Evolutionary conservation across 2,888 invertebrate species (phyloP).

Genomic region (Poecilus cupreus): DNA sequence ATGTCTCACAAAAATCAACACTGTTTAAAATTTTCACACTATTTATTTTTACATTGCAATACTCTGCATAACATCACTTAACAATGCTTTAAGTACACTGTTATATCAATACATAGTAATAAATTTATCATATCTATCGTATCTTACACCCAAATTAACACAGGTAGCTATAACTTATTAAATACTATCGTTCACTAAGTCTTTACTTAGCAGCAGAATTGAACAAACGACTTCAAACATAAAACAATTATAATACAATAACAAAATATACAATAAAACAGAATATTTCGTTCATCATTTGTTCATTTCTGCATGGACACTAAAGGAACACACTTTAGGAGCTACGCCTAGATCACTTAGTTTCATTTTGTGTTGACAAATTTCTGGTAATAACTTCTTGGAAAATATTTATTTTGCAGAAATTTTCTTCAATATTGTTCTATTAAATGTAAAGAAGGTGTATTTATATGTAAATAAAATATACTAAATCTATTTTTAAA

Average conservation of each 20-base stretch:
- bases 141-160: conserved; percentile 45
- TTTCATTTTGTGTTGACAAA: conserved; percentile 10
- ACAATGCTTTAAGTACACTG: conserved; percentile 44
- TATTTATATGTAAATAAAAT: neutral
- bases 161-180: conserved; percentile 41
- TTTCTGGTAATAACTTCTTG: neutral
- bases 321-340: conserved; percentile 42
- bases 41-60: conserved; percentile 28
- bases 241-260: conserved; percentile 21
- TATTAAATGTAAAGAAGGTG: neutral
- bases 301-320: conserved; percentile 13
- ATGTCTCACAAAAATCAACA: too few relatives aligned
- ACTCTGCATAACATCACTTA: conserved; percentile 42
- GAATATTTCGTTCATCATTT: conserved; percentile 1
- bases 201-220: conserved; percentile 8
- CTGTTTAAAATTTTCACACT: neutral
- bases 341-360: conserved; percentile 21
- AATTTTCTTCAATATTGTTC: neutral
- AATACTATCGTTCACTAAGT: conserved; percentile 13
- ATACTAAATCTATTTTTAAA: conserved; percentile 1
- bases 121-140: conserved; percentile 35
- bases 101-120: conserved; percentile 46
- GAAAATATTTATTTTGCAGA: neutral
- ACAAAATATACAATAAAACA: conserved; percentile 21
- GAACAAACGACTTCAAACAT: neutral